Base-by-base conservation (phyloP, 2,888 invertebrate species). In the Amiota minor region DNA sequence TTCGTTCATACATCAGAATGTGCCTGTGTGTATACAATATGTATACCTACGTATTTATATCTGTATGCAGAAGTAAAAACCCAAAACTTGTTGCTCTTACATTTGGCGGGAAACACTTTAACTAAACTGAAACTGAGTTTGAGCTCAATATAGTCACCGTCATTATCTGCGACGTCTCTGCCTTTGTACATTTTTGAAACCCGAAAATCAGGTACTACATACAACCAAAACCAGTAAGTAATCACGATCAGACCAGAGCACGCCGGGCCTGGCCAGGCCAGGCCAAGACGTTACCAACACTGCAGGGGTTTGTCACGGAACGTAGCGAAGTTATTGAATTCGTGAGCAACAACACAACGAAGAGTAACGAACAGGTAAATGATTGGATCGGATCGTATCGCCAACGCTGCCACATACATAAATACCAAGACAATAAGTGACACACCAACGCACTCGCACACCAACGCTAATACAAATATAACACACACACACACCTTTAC, bases 131-230 rank as follows among this genome's bases (percentile, higher is more conserved):
- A 16, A 14, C 20, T 59, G 18, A 59, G 56, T 59, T 82, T 71
- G 81, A 35, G 35, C 35, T 35, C 2, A 35, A 35, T 35, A 35
- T 8, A 35, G 35, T 35, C 35, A 35, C 35, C 35, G 6, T 35
- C 35, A 8, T 35, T 35, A 35, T 35, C 74, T 56, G 70, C 61
- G 76, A 56, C 74, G 76, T 78, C 73, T 78, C 76, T 73, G 61
- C 77, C 74, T 76, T 78, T 76, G 81, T 78, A 77, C 78, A 78
- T 64, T 20, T 56, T 80, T 82, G 85, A 86, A 86, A 86, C 87
- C 84, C 86, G 86, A 86, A 86, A 87, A 86, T 86, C 86, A 86
- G 87, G 86, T 86, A 86, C 35, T 35, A 35, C 35, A 35, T 6
- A 35, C 81, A 72, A 74, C 64, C 53, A 67, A 74, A 62, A 71